phyloP scores from a whole-genome alignment of 2,113 vertebrate genomes.

The Tor tambroides region DNA sequence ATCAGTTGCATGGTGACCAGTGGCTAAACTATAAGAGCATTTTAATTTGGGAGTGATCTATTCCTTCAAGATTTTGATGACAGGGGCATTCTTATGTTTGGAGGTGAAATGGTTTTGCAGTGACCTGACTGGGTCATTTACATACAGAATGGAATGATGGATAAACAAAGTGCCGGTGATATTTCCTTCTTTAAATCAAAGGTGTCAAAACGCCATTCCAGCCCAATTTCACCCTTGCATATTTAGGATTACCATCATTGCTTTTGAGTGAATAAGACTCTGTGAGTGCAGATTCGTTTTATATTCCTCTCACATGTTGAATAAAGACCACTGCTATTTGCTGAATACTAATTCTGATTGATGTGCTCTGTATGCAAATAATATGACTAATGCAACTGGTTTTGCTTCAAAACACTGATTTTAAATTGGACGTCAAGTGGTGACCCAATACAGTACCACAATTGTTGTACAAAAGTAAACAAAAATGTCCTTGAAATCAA shows the following conservation, averaged over 20 bases:
- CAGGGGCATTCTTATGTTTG: too few relatives aligned
- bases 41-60: not conserved
- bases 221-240: not conserved
- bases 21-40: not conserved
- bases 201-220: not conserved
- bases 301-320: not conserved
- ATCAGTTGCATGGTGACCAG: not conserved
- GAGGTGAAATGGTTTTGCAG: not conserved
- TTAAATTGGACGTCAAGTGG: not conserved
- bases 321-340: constrained; percentile 21
- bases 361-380: not conserved
- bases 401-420: not conserved
- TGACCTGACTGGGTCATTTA: not conserved
- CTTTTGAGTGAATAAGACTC: not conserved
- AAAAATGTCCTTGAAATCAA: not conserved
- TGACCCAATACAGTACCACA: not conserved
- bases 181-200: constrained; percentile 7
- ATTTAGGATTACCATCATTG: not conserved
- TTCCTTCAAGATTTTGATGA: not conserved
- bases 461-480: not conserved
- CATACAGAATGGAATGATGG: not conserved
- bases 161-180: not conserved
- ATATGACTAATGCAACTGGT: not conserved
- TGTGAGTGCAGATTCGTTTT: not conserved
- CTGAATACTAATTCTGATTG: not conserved